These are phyloP conservation scores for Tenthredo distinguenda DNA, from an alignment of 2,888 invertebrate species.

Conservation along the genomic window DNA sequence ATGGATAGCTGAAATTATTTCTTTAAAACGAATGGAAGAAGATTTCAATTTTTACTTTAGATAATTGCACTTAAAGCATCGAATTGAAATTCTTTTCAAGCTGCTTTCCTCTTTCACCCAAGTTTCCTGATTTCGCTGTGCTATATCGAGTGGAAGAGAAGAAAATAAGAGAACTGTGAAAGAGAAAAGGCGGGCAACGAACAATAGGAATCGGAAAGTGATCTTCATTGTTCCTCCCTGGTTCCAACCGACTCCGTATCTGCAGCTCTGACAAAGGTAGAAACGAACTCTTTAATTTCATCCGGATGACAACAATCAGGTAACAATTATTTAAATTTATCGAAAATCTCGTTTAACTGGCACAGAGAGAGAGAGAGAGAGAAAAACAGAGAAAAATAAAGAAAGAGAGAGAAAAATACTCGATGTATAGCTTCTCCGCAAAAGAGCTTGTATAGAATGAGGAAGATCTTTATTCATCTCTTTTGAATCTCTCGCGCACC, in stretches of 20 bases:
- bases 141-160: conserved; percentile 7
- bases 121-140: conserved; percentile 2
- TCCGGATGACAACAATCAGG: conserved; percentile 19
- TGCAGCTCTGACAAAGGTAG: not conserved
- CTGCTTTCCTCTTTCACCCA: not conserved
- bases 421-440: not conserved
- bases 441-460: not conserved
- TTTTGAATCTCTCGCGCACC: not conserved
- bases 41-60: not conserved
- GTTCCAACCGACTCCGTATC: not conserved
- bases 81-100: not conserved
- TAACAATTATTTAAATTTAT: conserved; percentile 40
- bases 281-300: conserved; percentile 28
- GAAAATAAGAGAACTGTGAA: not conserved
- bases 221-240: conserved; percentile 27
- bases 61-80: not conserved
- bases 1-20: not conserved
- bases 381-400: not conserved
- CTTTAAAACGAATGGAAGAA: not conserved
- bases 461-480: not conserved
- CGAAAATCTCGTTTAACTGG: conserved; percentile 10
- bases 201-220: conserved; percentile 34
- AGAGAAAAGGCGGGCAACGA: not conserved
- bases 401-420: too few species aligned
- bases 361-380: not conserved